Evolutionary conservation across 2,797 vertebrate genomes (phyloP).

Genomic region (Coluber constrictor): DNA sequence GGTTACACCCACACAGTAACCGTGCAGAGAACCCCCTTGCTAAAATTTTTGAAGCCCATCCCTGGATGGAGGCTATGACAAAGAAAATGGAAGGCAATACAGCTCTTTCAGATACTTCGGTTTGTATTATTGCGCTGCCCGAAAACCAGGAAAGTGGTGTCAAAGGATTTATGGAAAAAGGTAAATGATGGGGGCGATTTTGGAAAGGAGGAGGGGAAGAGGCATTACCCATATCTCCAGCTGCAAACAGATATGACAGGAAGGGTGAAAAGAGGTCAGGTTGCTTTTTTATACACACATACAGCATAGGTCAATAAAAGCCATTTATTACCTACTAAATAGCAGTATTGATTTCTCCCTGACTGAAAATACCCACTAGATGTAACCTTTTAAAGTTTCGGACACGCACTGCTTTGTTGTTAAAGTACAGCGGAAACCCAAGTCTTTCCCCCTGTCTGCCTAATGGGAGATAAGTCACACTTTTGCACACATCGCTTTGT

Average conservation of each 20-base stretch:
- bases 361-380: slow-evolving; percentile 18
- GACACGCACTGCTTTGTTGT: slow-evolving; percentile 20
- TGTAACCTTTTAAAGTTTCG: slow-evolving; percentile 30
- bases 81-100: neutral
- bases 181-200: neutral
- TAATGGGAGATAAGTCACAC: neutral
- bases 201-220: neutral
- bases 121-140: neutral
- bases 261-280: neutral
- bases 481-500: neutral
- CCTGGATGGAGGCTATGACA: neutral
- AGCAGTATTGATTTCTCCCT: slow-evolving; percentile 29
- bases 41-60: too few species aligned
- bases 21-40: too few species aligned
- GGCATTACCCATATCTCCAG: neutral
- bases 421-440: slow-evolving; percentile 13
- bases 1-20: too few species aligned
- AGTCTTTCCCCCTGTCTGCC: slow-evolving; percentile 7
- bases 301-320: slow-evolving; percentile 21
- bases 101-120: neutral
- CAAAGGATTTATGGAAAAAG: neutral
- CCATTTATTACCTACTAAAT: slow-evolving; percentile 48
- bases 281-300: neutral
- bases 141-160: neutral
- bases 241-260: neutral